Evolutionary conservation across 1,140 invertebrate genomes (phyloP).

Genomic region (Rhopalosiphum padi): DNA sequence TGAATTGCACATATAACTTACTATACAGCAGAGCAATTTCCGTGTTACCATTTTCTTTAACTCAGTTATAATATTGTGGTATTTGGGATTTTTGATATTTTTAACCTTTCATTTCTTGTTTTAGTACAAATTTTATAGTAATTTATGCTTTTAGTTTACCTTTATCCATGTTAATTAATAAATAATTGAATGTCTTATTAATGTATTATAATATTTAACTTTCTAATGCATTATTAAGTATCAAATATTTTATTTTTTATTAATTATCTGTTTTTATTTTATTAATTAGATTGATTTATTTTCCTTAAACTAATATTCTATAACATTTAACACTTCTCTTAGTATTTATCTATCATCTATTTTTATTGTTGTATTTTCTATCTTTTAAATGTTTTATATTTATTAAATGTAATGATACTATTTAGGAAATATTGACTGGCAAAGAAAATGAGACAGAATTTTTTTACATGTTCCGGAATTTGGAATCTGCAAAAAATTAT

Average conservation of each 20-base stretch:
- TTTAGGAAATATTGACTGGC: conserved; percentile 46
- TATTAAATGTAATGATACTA: neutral
- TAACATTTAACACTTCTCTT: conserved; percentile 19
- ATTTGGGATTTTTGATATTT: neutral
- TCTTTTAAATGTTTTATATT: neutral
- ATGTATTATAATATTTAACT: neutral
- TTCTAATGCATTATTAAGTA: neutral
- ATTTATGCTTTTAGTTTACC: neutral
- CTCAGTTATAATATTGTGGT: neutral
- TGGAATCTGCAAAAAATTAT: conserved; percentile 78
- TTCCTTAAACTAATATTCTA: conserved; percentile 23
- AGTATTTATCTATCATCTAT: neutral
- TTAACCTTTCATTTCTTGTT: neutral
- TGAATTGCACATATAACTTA: neutral
- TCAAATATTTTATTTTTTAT: neutral
- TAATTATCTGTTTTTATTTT: neutral
- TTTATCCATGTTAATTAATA: neutral
- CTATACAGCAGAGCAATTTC: neutral
- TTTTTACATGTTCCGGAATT: conserved; percentile 79
- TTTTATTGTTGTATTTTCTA: neutral
- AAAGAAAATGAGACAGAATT: conserved; percentile 39
- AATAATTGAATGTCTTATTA: neutral
- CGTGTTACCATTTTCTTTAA: neutral
- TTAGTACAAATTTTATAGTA: neutral
- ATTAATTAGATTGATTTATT: neutral